Base-by-base conservation (phyloP, 2,113 vertebrate genomes). In the Bubo scandiacus region DNA sequence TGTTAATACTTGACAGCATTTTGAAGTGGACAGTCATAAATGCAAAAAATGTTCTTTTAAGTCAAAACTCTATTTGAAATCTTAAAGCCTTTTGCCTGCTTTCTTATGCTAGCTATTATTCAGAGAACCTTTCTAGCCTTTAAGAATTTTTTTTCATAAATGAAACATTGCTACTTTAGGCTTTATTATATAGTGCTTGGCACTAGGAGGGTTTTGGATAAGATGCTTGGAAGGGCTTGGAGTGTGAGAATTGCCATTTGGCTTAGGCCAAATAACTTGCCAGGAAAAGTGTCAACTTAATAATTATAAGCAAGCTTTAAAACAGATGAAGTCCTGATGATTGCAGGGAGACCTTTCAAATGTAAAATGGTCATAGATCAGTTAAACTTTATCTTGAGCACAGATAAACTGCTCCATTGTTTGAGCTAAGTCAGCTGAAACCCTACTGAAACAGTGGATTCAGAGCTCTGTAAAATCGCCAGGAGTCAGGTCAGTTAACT, bases 401-500 rank as follows among this genome's bases (percentile, higher is more conserved):
- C 9, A 45, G 58, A 68, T 81, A 40, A 96, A 80, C 40, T 75
- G 40, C 43, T 78, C 7, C 18, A 17, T 79, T 88, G 61, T 91
- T 88, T 80, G 51, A 72, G n/a, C 21, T 52, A 71, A 92, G 49
- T 94, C 70, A 82, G 21, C 34, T 77, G 84, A 96, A 96, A 86
- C 55, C 32, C 38, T 73, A 5, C 4, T 18, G 80, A 86, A 90
- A 52, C 26, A 47, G 51, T 61, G 54, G 34, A 27, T 77, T 72
- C 38, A 30, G 88, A 59, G 47, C 34, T 86, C 19, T 91, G 19
- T 61, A 52, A 81, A 86, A 86, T 63, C 3, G 3, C 22, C 34
- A 19, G 78, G 49, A 66, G 40, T 87, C 49, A 61, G 57, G 36
- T 65, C 63, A 81, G 59, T 86, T 84, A 81, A 86, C 83, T 80